Percentiles rank a stretch among this genome's conserved stretches.
Conservation (phyloP, 2,113 vertebrate genomes). For the Monarcha castaneiventris region DNA sequence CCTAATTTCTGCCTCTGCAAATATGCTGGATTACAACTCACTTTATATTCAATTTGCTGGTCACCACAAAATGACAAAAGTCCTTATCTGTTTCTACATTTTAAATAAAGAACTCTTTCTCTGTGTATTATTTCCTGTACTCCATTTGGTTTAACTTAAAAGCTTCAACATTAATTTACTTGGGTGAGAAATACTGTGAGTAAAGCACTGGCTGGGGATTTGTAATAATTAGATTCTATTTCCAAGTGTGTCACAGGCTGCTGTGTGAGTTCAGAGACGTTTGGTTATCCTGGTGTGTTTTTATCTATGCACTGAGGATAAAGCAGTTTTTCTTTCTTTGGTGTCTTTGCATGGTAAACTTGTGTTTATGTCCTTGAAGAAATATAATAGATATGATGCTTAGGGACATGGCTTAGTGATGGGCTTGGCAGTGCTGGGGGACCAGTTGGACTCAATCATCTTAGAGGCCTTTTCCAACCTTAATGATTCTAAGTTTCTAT, state of each 20-base stretch:
- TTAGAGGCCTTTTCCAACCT: neutral
- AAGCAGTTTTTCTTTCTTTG: neutral
- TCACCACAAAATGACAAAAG: neutral
- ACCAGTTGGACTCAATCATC: neutral
- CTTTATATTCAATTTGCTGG: neutral
- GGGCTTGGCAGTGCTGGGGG: neutral
- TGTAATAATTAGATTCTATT: neutral
- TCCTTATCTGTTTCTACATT: neutral
- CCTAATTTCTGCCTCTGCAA: neutral
- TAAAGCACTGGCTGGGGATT: neutral
- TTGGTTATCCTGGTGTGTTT: neutral
- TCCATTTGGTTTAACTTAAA: neutral
- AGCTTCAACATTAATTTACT: neutral
- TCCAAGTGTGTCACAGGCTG: neutral
- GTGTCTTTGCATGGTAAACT: neutral
- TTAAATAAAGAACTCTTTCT: neutral
- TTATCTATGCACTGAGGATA: rapidly evolving
- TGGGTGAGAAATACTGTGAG: neutral
- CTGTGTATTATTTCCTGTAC: neutral
- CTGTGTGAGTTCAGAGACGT: neutral
- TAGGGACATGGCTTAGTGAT: neutral
- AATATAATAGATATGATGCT: neutral
- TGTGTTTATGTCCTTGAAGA: neutral
- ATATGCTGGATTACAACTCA: neutral
- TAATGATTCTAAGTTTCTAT: neutral